A percentile compares a stretch with the other conserved stretches of the same genome.
These are phyloP conservation scores for Orussus abietinus DNA, from an alignment of 1,140 invertebrate species.

Conservation along the genomic window DNA sequence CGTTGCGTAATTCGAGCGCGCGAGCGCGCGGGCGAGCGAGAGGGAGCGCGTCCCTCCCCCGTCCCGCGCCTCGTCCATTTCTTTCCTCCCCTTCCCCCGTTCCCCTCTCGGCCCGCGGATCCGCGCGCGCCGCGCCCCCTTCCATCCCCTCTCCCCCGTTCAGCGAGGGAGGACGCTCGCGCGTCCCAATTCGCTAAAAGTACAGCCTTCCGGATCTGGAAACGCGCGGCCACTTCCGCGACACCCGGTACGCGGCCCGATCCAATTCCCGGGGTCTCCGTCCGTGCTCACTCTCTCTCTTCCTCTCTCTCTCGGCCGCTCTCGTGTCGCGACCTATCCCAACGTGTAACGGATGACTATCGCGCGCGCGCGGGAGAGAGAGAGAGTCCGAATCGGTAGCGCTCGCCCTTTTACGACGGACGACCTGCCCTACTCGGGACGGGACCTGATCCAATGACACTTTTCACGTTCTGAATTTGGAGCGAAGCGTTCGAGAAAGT, in stretches of 20 bases:
- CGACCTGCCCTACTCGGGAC: too few species aligned
- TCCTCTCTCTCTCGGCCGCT: slow-evolving; percentile 8
- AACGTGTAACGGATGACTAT: slow-evolving; percentile 38
- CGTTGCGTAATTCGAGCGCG: slow-evolving; percentile 26
- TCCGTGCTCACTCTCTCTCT: slow-evolving; percentile 16
- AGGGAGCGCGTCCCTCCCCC: too few species aligned
- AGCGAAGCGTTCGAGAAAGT: too few species aligned
- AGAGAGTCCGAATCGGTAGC: slow-evolving; percentile 29
- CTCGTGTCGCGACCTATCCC: slow-evolving; percentile 34
- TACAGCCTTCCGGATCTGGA: too few species aligned
- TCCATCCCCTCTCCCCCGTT: too few species aligned
- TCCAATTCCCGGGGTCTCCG: slow-evolving; percentile 33
- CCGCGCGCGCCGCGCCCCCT: slow-evolving; percentile 12
- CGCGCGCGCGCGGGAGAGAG: too few species aligned
- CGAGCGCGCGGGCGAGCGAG: too few species aligned
- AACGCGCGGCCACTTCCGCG: too few species aligned
- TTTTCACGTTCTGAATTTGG: slow-evolving; percentile 6
- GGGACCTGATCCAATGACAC: slow-evolving; percentile 3
- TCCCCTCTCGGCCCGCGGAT: too few species aligned
- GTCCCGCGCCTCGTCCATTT: too few species aligned
- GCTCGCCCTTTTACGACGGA: slow-evolving; percentile 15
- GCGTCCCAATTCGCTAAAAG: too few species aligned
- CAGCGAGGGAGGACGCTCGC: neutral
- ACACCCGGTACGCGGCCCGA: slow-evolving; percentile 35
- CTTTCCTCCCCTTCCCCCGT: too few species aligned